These are phyloP conservation scores for Tursiops truncatus DNA, from an alignment of 2,113 vertebrate genomes.

Conservation along the genomic window DNA sequence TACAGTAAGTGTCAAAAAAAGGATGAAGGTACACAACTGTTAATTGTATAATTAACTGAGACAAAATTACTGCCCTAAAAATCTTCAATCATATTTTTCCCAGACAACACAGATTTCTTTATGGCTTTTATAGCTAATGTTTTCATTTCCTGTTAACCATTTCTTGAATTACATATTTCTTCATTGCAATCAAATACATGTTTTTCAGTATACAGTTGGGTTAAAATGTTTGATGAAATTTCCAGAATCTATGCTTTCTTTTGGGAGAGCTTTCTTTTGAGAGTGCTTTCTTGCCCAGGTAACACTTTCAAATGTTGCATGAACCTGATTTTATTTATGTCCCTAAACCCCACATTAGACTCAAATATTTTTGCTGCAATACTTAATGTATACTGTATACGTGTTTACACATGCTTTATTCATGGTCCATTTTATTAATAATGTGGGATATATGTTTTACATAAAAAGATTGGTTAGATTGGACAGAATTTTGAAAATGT, in stretches of 20 bases:
- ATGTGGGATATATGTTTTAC: not conserved
- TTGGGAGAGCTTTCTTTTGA: not conserved
- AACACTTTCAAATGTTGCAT: not conserved
- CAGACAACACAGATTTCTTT: not conserved
- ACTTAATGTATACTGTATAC: not conserved
- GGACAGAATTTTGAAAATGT: not conserved
- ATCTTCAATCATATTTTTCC: not conserved
- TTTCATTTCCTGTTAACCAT: constrained; percentile 23
- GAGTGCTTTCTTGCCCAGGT: not conserved
- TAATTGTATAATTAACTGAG: constrained; percentile 2
- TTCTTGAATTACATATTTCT: not conserved
- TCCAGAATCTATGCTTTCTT: constrained; percentile 1
- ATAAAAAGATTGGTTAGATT: not conserved
- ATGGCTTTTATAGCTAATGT: not conserved
- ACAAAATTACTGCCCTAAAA: not conserved
- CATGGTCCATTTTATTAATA: constrained; percentile 4
- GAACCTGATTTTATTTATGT: not conserved
- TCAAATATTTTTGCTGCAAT: constrained; percentile 12
- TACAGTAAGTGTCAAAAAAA: not conserved
- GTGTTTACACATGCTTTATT: not conserved
- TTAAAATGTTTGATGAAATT: constrained; percentile 12
- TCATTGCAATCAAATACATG: not conserved
- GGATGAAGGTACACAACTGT: not conserved
- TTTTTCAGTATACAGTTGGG: not conserved
- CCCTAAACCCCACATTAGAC: not conserved